Base-by-base conservation (phyloP, 2,888 invertebrate species). In the Amblyjoppa proteus region DNA sequence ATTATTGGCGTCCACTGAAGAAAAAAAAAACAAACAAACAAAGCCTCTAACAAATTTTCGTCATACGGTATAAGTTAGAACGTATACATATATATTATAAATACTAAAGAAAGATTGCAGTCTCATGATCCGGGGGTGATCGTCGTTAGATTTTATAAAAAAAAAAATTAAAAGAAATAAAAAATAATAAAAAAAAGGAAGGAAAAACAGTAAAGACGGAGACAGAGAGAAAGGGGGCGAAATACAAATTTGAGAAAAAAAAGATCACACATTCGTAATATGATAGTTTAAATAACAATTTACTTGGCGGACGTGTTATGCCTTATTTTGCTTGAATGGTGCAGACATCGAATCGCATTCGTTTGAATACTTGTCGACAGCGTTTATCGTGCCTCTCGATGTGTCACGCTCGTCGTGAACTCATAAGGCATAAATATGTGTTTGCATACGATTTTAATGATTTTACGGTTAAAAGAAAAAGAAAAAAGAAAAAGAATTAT, bases 291-390 rank as follows among this genome's bases (percentile, higher is more conserved):
- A 86, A 85, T 81, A 79, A 87, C 85, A 86, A 89, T 88, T 88
- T 86, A 89, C 86, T 88, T 68, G 90, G 90, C 86, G 85, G 82
- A 84, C 70, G 86, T 86, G 78, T 88, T 89, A 91, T 91, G 91
- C 91, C 91, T 92, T 91, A 90, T 88, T 89, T 91, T 90, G 90
- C 87, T 90, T 89, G 89, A 86, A 91, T 71, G 87, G 88, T 91
- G 89, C 88, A 90, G 16, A 88, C 89, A 79, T 88, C 75, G 84
- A 75, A 84, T 68, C 70, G 51, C 53, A 69, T 79, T 66, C 56
- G 41, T 69, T 69, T 45, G 31, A 61, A 49, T 66, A 0, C 16
- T 49, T 41, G 28, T n/a, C 28, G 31, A 34, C 31, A 28, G 7
- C 45, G 45, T 49, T 16, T 49, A 49, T 16, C 16, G n/a, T 45